Evolutionary conservation across 2,888 invertebrate species (phyloP).

Genomic region (Ophion costatus): DNA sequence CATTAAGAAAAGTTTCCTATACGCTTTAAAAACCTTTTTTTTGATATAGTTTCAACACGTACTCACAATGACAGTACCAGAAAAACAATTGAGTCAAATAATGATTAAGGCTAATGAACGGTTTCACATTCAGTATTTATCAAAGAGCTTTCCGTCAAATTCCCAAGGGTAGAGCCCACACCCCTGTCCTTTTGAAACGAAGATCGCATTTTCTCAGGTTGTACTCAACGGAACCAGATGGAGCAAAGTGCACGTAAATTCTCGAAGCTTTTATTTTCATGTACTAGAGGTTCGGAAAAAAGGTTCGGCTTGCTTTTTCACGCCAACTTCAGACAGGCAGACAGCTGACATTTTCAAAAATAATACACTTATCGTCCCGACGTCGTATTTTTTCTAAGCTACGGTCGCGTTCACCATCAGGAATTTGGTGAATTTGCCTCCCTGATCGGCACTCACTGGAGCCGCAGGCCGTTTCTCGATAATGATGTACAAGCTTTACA

Average conservation of each 20-base stretch:
- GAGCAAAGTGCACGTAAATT: not conserved
- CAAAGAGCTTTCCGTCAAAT: not conserved
- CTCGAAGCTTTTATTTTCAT: not conserved
- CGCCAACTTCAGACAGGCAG: not conserved
- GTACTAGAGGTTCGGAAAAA: not conserved
- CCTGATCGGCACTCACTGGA: not conserved
- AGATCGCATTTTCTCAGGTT: not conserved
- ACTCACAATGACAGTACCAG: not conserved
- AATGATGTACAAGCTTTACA: not conserved
- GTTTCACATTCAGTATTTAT: not conserved
- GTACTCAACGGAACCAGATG: not conserved
- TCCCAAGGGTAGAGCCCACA: not conserved
- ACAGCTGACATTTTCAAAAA: not conserved
- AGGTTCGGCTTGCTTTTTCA: not conserved
- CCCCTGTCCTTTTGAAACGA: not conserved
- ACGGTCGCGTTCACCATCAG: not conserved
- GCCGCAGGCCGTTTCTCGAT: not conserved
- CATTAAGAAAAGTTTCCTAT: not conserved
- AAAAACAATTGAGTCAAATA: not conserved
- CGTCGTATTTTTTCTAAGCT: not conserved
- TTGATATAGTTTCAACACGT: not conserved
- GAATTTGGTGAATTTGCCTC: not conserved
- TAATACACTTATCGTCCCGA: not conserved
- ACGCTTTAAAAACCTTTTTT: not conserved
- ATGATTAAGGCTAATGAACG: not conserved